These are phyloP conservation scores for Maconellicoccus hirsutus DNA, from an alignment of 1,140 invertebrate genomes.

Conservation along the genomic window DNA sequence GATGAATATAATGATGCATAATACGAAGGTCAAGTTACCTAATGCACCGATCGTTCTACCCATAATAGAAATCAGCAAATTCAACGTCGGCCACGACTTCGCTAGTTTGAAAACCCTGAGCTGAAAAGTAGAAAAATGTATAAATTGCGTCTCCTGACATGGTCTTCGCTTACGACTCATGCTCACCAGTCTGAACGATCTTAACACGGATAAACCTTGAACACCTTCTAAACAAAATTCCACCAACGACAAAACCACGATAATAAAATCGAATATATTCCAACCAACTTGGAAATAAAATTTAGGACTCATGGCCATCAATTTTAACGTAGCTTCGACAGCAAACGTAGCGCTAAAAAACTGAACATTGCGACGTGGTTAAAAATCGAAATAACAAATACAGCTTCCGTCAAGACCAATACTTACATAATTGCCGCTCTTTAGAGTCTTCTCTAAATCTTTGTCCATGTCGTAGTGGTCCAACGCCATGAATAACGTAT, in stretches of 20 bases:
- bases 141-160: slow-evolving; percentile 17
- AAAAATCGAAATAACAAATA: neutral
- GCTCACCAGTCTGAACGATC: slow-evolving; percentile 95
- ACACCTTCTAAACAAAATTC: slow-evolving; percentile 87
- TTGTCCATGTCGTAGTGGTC: slow-evolving; percentile 91
- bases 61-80: slow-evolving; percentile 97
- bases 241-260: slow-evolving; percentile 86
- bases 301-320: slow-evolving; percentile 92
- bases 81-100: slow-evolving; percentile 97
- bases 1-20: slow-evolving; percentile 98
- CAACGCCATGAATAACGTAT: slow-evolving; percentile 95
- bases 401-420: too few relatives aligned
- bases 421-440: slow-evolving; percentile 90
- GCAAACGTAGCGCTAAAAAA: slow-evolving; percentile 97
- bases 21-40: slow-evolving; percentile 93
- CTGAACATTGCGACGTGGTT: slow-evolving; percentile 43
- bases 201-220: slow-evolving; percentile 87
- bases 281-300: slow-evolving; percentile 97
- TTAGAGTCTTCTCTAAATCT: slow-evolving; percentile 69
- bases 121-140: slow-evolving; percentile 52
- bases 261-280: slow-evolving; percentile 99
- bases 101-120: slow-evolving; percentile 97
- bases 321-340: slow-evolving; percentile 89
- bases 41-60: slow-evolving; percentile 93
- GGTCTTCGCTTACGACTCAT: neutral